Percentiles rank a stretch among this genome's conserved stretches.
Conservation (phyloP, 2,113 vertebrate species). For the Percopsis transmontana region DNA sequence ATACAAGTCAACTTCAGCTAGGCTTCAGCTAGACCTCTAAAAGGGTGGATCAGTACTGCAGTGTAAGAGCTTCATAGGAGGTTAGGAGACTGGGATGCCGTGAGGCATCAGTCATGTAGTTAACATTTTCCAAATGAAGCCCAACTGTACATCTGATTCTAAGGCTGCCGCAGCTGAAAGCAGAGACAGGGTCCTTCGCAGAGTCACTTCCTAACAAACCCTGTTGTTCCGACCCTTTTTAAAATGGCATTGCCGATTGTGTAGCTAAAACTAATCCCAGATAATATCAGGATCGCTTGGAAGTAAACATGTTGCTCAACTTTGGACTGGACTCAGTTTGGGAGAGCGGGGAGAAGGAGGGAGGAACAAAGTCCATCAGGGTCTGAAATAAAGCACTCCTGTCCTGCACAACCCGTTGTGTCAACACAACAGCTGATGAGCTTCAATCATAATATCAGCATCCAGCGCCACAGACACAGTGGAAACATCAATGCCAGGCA, state of each 20-base stretch:
- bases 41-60: too few relatives aligned
- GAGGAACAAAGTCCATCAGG: slow-evolving; percentile 15
- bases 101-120: too few relatives aligned
- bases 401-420: slow-evolving; percentile 37
- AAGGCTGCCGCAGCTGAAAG: too few relatives aligned
- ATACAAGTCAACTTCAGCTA: too few relatives aligned
- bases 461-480: not conserved
- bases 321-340: not conserved
- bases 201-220: not conserved
- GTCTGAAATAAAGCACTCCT: slow-evolving; percentile 19
- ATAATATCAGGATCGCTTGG: not conserved
- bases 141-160: too few relatives aligned
- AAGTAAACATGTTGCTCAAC: slow-evolving; percentile 16
- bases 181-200: too few relatives aligned
- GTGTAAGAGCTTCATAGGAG: too few relatives aligned
- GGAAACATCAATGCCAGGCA: slow-evolving; percentile 8
- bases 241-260: too few relatives aligned
- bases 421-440: slow-evolving; percentile 46
- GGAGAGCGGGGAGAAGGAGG: not conserved
- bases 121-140: too few relatives aligned
- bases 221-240: not conserved
- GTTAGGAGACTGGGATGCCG: too few relatives aligned
- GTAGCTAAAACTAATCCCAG: not conserved
- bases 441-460: slow-evolving; percentile 25
- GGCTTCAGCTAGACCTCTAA: too few relatives aligned